phyloP scores from a whole-genome alignment of 35 echinoderm and acorn worm species.

The Apostichopus japonicus region DNA sequence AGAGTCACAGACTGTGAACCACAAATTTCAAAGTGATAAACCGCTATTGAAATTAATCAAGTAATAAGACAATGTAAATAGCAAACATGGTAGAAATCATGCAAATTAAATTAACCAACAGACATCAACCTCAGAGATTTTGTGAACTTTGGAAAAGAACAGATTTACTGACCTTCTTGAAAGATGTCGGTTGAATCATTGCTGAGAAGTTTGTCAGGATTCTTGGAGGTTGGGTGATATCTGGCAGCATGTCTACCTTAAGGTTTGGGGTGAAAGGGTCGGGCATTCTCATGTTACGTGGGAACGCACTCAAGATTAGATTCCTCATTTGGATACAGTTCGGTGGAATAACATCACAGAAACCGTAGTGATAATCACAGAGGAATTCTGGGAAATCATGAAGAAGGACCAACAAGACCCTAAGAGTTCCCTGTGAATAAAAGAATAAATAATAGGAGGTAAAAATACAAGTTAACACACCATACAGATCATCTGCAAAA shows the following conservation, averaged over 20 bases:
- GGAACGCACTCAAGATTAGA: constrained; percentile 97
- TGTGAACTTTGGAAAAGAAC: not conserved
- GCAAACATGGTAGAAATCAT: no score
- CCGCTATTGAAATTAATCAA: no score
- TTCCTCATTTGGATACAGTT: constrained; percentile 99
- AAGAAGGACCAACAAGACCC: constrained; percentile 88
- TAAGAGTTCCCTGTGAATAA: constrained; percentile 74
- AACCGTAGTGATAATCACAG: constrained; percentile 99
- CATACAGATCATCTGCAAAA: no score
- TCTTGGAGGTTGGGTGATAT: constrained; percentile 94
- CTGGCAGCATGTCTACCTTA: constrained; percentile 96
- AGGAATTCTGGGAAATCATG: constrained; percentile 99
- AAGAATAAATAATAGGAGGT: not conserved
- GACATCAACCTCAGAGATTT: no score
- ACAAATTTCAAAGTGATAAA: no score
- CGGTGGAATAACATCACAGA: constrained; percentile 99
- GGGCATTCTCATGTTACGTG: constrained; percentile 96
- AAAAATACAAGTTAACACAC: no score
- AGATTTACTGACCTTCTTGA: constrained; percentile 86
- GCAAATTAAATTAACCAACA: no score
- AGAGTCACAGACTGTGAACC: not conserved
- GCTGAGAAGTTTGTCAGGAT: constrained; percentile 96
- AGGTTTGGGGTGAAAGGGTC: constrained; percentile 99
- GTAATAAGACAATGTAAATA: no score
- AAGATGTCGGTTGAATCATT: constrained; percentile 97